A percentile compares a stretch with the other conserved stretches of the same genome.
These are phyloP conservation scores for Notarius quadriscutis DNA, from an alignment of 2,113 vertebrate genomes.

Conservation along the genomic window DNA sequence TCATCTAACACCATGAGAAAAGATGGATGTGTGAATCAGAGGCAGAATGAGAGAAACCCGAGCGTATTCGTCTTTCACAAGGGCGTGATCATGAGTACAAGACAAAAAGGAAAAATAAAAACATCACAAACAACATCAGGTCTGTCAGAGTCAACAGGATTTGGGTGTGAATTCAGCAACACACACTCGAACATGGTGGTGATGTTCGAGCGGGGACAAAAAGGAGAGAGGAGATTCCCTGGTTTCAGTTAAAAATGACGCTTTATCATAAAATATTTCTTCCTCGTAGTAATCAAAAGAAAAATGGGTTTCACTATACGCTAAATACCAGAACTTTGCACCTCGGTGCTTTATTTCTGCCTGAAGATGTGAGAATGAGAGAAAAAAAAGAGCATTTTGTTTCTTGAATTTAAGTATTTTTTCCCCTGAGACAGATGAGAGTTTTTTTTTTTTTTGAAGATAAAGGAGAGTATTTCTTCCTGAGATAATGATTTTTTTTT, in stretches of 20 bases:
- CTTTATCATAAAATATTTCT: background rate
- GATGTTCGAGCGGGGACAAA: background rate
- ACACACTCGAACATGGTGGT: background rate
- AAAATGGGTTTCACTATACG: background rate
- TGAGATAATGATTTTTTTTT: background rate
- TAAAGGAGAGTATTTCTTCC: no score
- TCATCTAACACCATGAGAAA: constrained; percentile 40
- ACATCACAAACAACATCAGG: background rate
- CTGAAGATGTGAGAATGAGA: background rate
- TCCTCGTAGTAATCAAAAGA: background rate
- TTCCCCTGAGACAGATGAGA: no score
- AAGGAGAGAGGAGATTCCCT: background rate
- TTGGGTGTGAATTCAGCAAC: background rate
- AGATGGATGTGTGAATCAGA: constrained; percentile 25
- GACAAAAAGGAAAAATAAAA: background rate
- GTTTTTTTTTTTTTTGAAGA: no score
- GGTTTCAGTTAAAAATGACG: background rate
- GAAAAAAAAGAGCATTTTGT: no score
- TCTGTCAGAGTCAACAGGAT: background rate
- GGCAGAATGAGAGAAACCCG: background rate
- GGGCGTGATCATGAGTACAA: background rate
- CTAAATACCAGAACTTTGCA: background rate
- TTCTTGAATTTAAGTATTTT: no score
- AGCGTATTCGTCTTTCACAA: background rate
- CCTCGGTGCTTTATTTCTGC: background rate